A percentile compares a stretch with the other conserved stretches of the same genome.
These are phyloP conservation scores for Vidua macroura DNA, from an alignment of 2,113 vertebrate species.

Conservation along the genomic window DNA sequence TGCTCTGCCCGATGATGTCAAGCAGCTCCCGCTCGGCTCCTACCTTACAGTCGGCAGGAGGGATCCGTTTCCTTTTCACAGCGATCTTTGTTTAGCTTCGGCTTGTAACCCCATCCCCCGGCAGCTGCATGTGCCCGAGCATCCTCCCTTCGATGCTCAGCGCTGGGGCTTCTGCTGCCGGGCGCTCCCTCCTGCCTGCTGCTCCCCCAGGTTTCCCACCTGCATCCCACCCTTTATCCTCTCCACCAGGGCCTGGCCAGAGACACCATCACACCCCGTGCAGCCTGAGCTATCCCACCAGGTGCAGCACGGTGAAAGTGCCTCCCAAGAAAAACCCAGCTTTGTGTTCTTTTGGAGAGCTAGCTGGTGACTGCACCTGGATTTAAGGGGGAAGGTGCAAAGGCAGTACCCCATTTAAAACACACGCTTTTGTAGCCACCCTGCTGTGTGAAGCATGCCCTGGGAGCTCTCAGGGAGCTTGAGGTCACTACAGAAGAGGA, in stretches of 20 bases:
- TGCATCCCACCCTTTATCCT: rapidly evolving
- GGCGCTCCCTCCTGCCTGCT: neutral
- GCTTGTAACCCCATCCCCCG: conserved; percentile 62
- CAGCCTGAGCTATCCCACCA: neutral
- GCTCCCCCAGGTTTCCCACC: neutral
- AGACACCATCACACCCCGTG: rapidly evolving
- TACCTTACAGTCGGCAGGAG: conserved; percentile 57
- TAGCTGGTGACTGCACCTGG: neutral
- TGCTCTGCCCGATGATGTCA: conserved; percentile 78
- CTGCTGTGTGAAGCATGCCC: neutral
- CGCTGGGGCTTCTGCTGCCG: neutral
- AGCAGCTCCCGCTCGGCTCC: conserved; percentile 65
- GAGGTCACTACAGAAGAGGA: neutral
- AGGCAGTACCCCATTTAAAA: rapidly evolving
- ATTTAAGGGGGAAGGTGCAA: neutral
- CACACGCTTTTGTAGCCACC: rapidly evolving
- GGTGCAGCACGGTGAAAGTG: rapidly evolving
- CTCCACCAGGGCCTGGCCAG: neutral
- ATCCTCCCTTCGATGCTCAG: conserved; percentile 67
- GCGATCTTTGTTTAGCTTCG: conserved; percentile 48
- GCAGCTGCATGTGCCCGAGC: conserved; percentile 44
- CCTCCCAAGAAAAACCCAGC: neutral
- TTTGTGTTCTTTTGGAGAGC: neutral
- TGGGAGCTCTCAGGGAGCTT: rapidly evolving
- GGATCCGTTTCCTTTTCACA: conserved; percentile 70